phyloP scores from a whole-genome alignment of 1,140 invertebrate genomes.

The Tetramorium simillimum region DNA sequence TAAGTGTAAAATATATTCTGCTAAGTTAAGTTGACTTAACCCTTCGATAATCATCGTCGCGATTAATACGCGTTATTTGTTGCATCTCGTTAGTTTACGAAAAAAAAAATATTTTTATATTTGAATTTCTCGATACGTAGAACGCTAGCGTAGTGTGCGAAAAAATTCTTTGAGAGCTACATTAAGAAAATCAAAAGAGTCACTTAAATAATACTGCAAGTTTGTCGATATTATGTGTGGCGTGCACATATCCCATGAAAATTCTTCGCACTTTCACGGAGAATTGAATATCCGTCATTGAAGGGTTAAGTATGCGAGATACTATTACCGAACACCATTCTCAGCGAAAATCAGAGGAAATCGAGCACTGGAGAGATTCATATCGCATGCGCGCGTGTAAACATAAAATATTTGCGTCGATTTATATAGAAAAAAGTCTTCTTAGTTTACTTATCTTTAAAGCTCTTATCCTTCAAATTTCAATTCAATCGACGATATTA shows the following conservation, averaged over 20 bases:
- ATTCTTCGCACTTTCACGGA: background rate
- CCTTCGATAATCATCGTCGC: conserved; percentile 38
- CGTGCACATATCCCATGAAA: background rate
- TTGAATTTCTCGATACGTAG: background rate
- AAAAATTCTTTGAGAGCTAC: background rate
- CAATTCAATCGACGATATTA: background rate
- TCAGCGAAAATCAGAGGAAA: conserved; percentile 22
- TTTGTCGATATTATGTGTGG: background rate
- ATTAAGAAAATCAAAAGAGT: background rate
- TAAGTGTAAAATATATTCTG: conserved; percentile 18
- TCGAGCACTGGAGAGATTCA: conserved; percentile 2
- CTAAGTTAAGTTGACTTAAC: conserved; percentile 53
- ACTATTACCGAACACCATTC: conserved; percentile 20
- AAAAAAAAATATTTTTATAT: conserved; percentile 43
- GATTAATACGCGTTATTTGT: conserved; percentile 50
- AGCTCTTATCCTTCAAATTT: background rate
- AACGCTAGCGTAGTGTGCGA: background rate
- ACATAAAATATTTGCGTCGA: background rate
- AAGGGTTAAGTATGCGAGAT: conserved; percentile 37
- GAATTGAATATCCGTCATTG: conserved; percentile 5
- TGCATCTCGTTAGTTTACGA: conserved; percentile 37
- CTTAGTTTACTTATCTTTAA: background rate
- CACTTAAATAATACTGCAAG: background rate
- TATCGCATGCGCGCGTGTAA: background rate
- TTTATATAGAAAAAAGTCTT: background rate